phyloP scores from a whole-genome alignment of 1,140 invertebrate species.

The Eriosoma lanigerum region DNA sequence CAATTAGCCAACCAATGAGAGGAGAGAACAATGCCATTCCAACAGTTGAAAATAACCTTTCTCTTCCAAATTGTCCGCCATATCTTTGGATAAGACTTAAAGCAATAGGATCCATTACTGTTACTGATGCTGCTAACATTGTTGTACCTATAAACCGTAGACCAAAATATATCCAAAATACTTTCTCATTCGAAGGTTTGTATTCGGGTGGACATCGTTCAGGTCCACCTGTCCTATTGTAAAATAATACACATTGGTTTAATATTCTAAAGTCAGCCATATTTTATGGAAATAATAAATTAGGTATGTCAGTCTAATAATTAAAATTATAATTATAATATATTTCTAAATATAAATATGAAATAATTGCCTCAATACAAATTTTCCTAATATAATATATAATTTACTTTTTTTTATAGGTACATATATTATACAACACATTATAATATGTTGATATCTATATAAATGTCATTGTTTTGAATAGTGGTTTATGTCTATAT shows the following conservation, averaged over 20 bases:
- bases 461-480: no score
- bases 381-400: no score
- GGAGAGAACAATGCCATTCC: constrained; percentile 80
- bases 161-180: constrained; percentile 78
- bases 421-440: no score
- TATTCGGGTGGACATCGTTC: constrained; percentile 74
- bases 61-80: constrained; percentile 77
- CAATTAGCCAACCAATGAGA: constrained; percentile 75
- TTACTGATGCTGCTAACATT: constrained; percentile 74
- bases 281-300: no score
- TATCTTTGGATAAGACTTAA: constrained; percentile 77
- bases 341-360: no score
- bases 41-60: constrained; percentile 75
- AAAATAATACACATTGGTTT: neutral
- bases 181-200: constrained; percentile 70
- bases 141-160: constrained; percentile 73
- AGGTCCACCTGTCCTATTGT: constrained; percentile 65
- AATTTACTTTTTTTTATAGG: no score
- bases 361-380: no score
- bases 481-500: no score
- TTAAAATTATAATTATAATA: no score
- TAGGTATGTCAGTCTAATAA: no score
- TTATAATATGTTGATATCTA: no score
- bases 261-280: no score
- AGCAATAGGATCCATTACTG: constrained; percentile 80